A percentile compares a stretch with the other conserved stretches of the same genome.
Evolutionary conservation across 2,113 vertebrate genomes (phyloP).

Genomic region (Rhinogobius similis): DNA sequence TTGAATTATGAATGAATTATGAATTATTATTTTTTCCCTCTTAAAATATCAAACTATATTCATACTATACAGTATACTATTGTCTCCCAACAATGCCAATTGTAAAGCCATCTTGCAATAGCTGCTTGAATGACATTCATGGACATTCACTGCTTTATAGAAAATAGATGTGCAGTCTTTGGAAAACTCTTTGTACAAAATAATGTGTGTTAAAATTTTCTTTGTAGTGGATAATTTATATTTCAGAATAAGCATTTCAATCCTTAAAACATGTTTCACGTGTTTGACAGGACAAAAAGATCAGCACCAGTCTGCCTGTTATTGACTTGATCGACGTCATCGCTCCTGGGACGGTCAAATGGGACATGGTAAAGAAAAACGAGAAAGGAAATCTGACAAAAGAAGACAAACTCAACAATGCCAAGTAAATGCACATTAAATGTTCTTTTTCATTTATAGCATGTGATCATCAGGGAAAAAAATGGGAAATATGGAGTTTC

Average conservation of each 20-base stretch:
- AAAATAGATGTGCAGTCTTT: too few relatives aligned
- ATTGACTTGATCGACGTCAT: conserved; percentile 95
- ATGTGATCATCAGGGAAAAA: neutral
- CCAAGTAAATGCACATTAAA: conserved; percentile 53
- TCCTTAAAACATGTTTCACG: neutral
- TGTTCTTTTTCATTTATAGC: neutral
- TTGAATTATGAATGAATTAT: too few relatives aligned
- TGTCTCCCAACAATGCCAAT: too few relatives aligned
- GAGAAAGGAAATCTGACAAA: conserved; percentile 79
- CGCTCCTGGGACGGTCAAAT: conserved; percentile 85
- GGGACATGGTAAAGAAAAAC: conserved; percentile 87
- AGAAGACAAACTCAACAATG: conserved; percentile 83
- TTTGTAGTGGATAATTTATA: neutral
- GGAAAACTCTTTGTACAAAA: too few relatives aligned
- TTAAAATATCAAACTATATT: too few relatives aligned
- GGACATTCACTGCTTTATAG: too few relatives aligned
- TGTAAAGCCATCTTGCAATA: too few relatives aligned
- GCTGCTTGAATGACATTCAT: too few relatives aligned
- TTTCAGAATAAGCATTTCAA: neutral
- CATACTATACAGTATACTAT: too few relatives aligned
- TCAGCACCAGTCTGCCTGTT: conserved; percentile 94
- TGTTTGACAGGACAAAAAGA: conserved; percentile 84
- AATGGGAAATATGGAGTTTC: neutral
- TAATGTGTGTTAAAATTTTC: too few relatives aligned
- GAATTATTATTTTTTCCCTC: too few relatives aligned